Percentiles rank a stretch among this genome's conserved stretches.
These are phyloP conservation scores for Dasypogon diadema DNA, from an alignment of 2,888 invertebrate genomes.

Conservation along the genomic window DNA sequence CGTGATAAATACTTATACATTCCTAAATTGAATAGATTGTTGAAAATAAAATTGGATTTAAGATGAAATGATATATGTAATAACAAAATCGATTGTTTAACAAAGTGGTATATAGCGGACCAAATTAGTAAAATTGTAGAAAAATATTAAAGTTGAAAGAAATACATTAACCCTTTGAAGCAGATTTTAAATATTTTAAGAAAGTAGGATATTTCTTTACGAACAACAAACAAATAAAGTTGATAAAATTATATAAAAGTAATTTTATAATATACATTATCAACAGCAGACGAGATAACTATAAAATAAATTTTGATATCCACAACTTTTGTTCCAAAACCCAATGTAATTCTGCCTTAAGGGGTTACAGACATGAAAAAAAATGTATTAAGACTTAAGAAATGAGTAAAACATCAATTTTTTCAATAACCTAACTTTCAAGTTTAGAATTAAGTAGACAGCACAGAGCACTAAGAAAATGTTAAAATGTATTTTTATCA, in stretches of 20 bases:
- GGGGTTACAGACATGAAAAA: neutral
- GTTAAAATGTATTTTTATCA: constrained; percentile 33
- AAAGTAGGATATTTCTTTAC: too few relatives aligned
- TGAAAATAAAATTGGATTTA: neutral
- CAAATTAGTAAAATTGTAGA: constrained; percentile 16
- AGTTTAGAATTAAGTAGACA: constrained; percentile 12
- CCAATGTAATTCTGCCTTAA: neutral
- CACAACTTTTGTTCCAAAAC: too few relatives aligned
- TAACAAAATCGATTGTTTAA: constrained; percentile 13
- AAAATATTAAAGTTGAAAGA: too few relatives aligned
- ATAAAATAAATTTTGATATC: too few relatives aligned
- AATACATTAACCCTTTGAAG: neutral
- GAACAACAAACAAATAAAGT: too few relatives aligned
- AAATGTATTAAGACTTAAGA: constrained; percentile 23
- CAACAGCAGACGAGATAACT: too few relatives aligned
- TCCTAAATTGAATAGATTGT: neutral
- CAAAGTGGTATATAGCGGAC: constrained; percentile 42
- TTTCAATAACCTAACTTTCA: constrained; percentile 18
- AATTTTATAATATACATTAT: too few relatives aligned
- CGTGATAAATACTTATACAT: neutral
- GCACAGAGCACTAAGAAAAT: constrained; percentile 21
- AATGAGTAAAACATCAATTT: constrained; percentile 41
- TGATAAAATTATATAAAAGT: too few relatives aligned
- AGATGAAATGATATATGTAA: neutral
- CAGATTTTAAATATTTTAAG: too few relatives aligned